Percentiles rank a stretch among this genome's conserved stretches.
These are phyloP conservation scores for Mesoligia furuncula DNA, from an alignment of 2,888 invertebrate species.

Conservation along the genomic window DNA sequence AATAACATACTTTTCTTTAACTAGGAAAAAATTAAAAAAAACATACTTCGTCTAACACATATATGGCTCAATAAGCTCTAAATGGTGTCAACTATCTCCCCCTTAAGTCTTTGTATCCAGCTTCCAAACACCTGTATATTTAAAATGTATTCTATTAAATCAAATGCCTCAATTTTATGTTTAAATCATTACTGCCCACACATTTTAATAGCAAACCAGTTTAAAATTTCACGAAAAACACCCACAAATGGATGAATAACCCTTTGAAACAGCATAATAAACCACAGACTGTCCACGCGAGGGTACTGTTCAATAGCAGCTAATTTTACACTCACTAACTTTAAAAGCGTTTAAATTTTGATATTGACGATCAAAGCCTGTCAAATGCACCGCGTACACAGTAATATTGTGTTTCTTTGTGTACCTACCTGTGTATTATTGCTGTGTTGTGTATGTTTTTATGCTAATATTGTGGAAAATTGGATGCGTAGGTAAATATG, in stretches of 20 bases:
- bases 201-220: neutral
- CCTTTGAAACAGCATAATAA: conserved; percentile 13
- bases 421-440: conserved; percentile 12
- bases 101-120: too few relatives aligned
- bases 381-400: conserved; percentile 59
- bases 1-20: too few relatives aligned
- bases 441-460: conserved; percentile 14
- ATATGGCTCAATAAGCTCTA: too few relatives aligned
- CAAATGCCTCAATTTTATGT: neutral
- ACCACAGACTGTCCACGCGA: conserved; percentile 32
- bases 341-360: conserved; percentile 81
- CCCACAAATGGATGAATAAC: conserved; percentile 6
- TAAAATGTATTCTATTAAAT: neutral
- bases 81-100: too few relatives aligned
- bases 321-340: conserved; percentile 84
- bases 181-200: neutral
- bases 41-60: too few relatives aligned
- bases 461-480: conserved; percentile 6
- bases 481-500: neutral
- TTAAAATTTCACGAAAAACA: conserved; percentile 2
- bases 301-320: conserved; percentile 75
- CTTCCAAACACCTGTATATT: neutral
- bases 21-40: too few relatives aligned
- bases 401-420: conserved; percentile 23
- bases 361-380: conserved; percentile 75